A percentile compares a stretch with the other conserved stretches of the same genome.
Evolutionary conservation across 2,888 invertebrate genomes (phyloP).

Genomic region (Ophonus ardosiacus): DNA sequence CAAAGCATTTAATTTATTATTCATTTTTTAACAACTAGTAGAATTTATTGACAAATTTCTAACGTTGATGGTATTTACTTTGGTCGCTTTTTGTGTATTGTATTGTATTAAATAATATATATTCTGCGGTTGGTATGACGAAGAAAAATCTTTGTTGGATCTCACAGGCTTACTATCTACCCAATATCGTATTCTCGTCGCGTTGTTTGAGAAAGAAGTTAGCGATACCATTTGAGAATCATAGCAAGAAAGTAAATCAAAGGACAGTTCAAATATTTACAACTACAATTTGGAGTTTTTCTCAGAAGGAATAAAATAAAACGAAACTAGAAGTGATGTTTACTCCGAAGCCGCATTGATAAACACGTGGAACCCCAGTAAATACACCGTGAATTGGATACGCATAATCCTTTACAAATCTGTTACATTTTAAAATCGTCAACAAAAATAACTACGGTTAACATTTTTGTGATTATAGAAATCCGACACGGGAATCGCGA

Average conservation of each 20-base stretch:
- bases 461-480: no score
- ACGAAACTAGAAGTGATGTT: conserved; percentile 56
- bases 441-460: no score
- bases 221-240: conserved; percentile 18
- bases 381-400: conserved; percentile 35
- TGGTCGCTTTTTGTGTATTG: no score
- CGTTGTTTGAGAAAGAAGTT: conserved; percentile 3
- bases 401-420: conserved; percentile 37
- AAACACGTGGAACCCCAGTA: conserved; percentile 31
- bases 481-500: no score
- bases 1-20: no score
- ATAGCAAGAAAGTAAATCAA: conserved; percentile 37
- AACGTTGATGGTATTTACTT: no score
- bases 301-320: conserved; percentile 48
- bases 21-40: no score
- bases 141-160: no score
- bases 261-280: conserved; percentile 54
- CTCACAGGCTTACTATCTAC: not conserved
- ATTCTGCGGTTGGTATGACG: no score
- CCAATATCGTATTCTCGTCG: not conserved
- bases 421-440: not conserved
- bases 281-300: conserved; percentile 38
- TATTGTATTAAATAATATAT: no score
- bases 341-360: conserved; percentile 40
- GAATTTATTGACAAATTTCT: no score